phyloP scores from a whole-genome alignment of 2,113 vertebrate species.

The Mungos mungo region DNA sequence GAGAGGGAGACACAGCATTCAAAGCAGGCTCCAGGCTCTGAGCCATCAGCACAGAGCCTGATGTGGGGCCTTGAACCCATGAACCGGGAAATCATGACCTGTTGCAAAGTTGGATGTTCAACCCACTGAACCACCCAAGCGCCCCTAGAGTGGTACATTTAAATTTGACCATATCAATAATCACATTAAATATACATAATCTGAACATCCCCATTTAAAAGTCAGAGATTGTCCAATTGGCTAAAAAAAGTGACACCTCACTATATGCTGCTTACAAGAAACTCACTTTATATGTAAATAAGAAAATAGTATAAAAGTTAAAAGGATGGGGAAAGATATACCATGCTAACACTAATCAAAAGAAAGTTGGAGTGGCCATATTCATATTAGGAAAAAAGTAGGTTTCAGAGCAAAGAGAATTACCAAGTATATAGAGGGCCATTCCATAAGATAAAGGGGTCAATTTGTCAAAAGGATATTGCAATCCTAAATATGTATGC shows the following conservation, averaged over 20 bases:
- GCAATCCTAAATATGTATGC: neutral
- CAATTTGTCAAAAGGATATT: neutral
- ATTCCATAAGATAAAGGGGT: neutral
- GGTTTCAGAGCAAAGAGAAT: conserved; percentile 20
- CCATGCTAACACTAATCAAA: neutral
- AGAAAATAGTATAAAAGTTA: neutral
- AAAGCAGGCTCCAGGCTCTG: too few species aligned
- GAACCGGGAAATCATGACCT: too few species aligned
- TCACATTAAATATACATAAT: neutral
- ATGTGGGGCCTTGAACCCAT: too few species aligned
- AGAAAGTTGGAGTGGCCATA: neutral
- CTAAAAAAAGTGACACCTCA: neutral
- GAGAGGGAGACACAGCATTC: too few species aligned
- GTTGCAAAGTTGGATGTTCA: too few species aligned
- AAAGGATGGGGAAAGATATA: neutral
- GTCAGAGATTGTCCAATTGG: neutral
- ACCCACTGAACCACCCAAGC: too few species aligned
- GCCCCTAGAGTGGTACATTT: neutral
- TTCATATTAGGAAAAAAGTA: conserved; percentile 24
- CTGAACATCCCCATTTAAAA: neutral
- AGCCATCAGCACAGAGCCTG: too few species aligned
- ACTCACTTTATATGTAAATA: neutral
- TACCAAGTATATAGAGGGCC: neutral
- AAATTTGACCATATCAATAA: neutral
- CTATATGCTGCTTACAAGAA: neutral